Percentiles rank a stretch among this genome's conserved stretches.
phyloP scores from a whole-genome alignment of 1,140 invertebrate species.

The Meloidogyne exigua region DNA sequence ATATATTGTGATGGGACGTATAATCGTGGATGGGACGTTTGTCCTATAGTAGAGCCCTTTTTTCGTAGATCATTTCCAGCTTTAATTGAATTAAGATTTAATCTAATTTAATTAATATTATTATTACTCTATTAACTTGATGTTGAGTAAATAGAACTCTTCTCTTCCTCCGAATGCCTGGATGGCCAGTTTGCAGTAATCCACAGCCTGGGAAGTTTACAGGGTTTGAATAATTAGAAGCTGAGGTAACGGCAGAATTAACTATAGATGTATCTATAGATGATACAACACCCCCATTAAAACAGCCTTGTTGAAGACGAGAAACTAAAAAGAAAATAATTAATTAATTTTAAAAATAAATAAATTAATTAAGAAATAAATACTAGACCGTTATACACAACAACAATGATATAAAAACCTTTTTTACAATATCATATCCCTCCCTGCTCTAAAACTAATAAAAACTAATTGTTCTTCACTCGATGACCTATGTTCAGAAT shows the following conservation, averaged over 20 bases:
- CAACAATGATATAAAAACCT: too few relatives aligned
- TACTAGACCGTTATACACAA: too few relatives aligned
- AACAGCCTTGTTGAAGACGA: slow-evolving; percentile 9
- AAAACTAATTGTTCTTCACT: too few relatives aligned
- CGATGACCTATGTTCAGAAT: too few relatives aligned
- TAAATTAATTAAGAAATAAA: too few relatives aligned
- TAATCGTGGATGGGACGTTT: too few relatives aligned
- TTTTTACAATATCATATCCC: too few relatives aligned
- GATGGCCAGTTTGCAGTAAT: background rate
- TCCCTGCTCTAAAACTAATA: too few relatives aligned
- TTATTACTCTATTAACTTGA: slow-evolving; percentile 77
- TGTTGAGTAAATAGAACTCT: slow-evolving; percentile 94
- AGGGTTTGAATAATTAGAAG: background rate
- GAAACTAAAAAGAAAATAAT: slow-evolving; percentile 23
- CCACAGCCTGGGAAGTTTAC: background rate
- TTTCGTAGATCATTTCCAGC: slow-evolving; percentile 84
- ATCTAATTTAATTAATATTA: too few relatives aligned
- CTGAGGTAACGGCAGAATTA: slow-evolving; percentile 9
- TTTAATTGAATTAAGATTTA: slow-evolving; percentile 67
- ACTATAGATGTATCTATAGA: slow-evolving; percentile 9
- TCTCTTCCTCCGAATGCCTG: slow-evolving; percentile 73
- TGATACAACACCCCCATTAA: background rate
- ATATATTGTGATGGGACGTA: too few relatives aligned
- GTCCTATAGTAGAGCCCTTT: too few relatives aligned
- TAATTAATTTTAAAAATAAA: too few relatives aligned